Evolutionary conservation across 2,113 vertebrate species (phyloP), one percentile per base, ranked within the genome.

Genomic region (Paracanthobrama guichenoti): DNA sequence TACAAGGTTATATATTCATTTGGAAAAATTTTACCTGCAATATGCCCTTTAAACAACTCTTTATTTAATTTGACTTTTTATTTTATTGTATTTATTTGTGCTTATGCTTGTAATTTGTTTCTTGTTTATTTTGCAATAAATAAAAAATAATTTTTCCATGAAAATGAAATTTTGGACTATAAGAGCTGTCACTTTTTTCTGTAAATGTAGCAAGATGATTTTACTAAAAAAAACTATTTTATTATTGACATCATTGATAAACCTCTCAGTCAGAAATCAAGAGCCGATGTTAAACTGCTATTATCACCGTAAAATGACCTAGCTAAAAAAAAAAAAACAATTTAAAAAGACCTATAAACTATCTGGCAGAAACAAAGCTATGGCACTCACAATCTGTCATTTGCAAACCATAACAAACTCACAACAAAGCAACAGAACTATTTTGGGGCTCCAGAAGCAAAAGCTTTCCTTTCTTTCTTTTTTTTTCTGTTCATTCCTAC

Each of bases 371-470:
- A 83, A 83, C 22, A 75, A 72, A 83, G 62, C 66, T 9, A 16
- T 71, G 14, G n/a, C 57, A 16, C 57, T 46, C 46, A 28, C 53
- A 72, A 79, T 22, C 44, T 79, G 28, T 79, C 72, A 87, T 85
- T 87, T 72, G 50, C 84, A 74, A 81, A 79, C 83, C 86, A 85
- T 82, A 87, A 87, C 86, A 87, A 79, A 82, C 35, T 16, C 75
- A 59, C 3, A 31, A 42, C 42, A 46, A 24, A 72, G 69, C 42
- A 72, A 24, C 8, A 46, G 1, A 72, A 44, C 12, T 72, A 73
- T 73, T 73, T 72, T 48, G 69, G 69, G 69, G 42, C 13, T 46
- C 13, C 4, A 46, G 69, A 42, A 60, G 11, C 31, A n/a, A 42
- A 39, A 26, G 6, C 75, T 14, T 77, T 39, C 48, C 6, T 24